Percentiles rank a stretch among this genome's conserved stretches.
Evolutionary conservation across 1,140 invertebrate genomes (phyloP).

Genomic region (Euwallacea similis): DNA sequence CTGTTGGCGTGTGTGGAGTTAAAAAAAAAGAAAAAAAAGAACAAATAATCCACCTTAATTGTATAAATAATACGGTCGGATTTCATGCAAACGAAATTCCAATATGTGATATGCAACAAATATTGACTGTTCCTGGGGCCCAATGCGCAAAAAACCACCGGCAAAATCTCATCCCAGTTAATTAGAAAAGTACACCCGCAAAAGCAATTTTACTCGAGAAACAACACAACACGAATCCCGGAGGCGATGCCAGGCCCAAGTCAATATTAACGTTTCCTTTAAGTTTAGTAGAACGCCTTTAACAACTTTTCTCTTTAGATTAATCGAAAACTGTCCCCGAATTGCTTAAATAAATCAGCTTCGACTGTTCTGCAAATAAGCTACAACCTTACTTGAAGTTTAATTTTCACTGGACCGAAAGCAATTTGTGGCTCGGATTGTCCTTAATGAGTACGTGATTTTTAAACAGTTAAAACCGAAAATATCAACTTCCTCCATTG

Average conservation of each 20-base stretch:
- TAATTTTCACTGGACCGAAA: neutral
- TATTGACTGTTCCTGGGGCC: too few species aligned
- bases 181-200: slow-evolving; percentile 13
- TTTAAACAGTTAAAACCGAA: too few species aligned
- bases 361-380: slow-evolving; percentile 8
- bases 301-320: slow-evolving; percentile 24
- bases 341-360: neutral
- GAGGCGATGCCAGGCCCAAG: slow-evolving; percentile 12
- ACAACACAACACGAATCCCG: neutral
- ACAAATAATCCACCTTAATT: too few species aligned
- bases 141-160: neutral
- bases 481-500: too few species aligned
- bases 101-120: too few species aligned
- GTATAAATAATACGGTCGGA: too few species aligned
- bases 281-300: slow-evolving; percentile 14
- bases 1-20: too few species aligned
- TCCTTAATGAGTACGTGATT: too few species aligned
- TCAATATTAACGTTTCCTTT: slow-evolving; percentile 25
- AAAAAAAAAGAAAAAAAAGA: too few species aligned
- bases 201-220: slow-evolving; percentile 6
- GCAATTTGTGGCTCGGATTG: neutral
- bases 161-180: slow-evolving; percentile 3
- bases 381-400: neutral
- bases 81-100: too few species aligned
- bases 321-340: slow-evolving; percentile 15